phyloP scores from a whole-genome alignment of 2,888 invertebrate species.

The Hedychridium roseum region DNA sequence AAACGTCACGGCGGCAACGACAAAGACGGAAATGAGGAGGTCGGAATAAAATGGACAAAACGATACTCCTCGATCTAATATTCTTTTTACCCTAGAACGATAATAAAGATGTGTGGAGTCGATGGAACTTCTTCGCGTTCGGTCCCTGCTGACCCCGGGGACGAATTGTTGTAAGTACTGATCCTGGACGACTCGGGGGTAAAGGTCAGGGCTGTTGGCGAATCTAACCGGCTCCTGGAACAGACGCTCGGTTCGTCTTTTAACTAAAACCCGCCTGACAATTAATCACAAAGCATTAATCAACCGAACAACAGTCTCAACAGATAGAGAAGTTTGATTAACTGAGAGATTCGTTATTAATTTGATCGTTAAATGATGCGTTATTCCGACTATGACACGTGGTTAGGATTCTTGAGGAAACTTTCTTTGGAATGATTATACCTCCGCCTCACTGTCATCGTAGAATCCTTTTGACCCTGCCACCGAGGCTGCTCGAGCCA shows the following conservation, averaged over 20 bases:
- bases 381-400: too few species aligned
- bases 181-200: conserved; percentile 41
- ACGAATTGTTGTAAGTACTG: conserved; percentile 40
- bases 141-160: conserved; percentile 30
- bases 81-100: conserved; percentile 62
- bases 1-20: too few species aligned
- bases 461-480: conserved; percentile 49
- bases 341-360: too few species aligned
- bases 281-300: too few species aligned
- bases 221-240: conserved; percentile 53
- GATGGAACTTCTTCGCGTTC: conserved; percentile 53
- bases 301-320: too few species aligned
- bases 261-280: conserved; percentile 9
- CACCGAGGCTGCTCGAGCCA: conserved; percentile 39
- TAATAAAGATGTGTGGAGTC: conserved; percentile 56
- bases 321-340: too few species aligned
- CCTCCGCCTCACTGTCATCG: conserved; percentile 60
- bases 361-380: too few species aligned
- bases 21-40: too few species aligned
- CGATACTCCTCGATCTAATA: too few species aligned
- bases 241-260: conserved; percentile 42
- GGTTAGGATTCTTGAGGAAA: too few species aligned
- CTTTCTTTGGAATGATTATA: too few species aligned
- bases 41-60: too few species aligned
- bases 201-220: conserved; percentile 54